Conservation (phyloP, 1,140 invertebrate genomes). For the Drosophila leontia region DNA sequence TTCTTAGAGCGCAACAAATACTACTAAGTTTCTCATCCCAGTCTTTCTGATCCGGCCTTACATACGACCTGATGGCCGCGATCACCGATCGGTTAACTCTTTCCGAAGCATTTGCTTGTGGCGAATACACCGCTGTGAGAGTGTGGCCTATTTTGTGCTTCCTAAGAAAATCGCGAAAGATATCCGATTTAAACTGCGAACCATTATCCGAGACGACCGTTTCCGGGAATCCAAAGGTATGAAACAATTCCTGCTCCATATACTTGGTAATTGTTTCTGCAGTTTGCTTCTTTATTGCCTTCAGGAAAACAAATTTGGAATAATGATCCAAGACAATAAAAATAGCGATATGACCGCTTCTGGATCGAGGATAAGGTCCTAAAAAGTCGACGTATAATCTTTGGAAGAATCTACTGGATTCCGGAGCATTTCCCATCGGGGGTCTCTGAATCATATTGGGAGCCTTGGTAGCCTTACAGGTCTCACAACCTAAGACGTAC, state of each 20-base stretch:
- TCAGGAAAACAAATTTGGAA: neutral
- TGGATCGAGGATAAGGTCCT: too few species aligned
- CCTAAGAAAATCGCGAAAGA: conserved; percentile 13
- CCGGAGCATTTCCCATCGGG: conserved; percentile 16
- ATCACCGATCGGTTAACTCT: neutral
- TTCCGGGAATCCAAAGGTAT: conserved; percentile 23
- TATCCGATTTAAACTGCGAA: conserved; percentile 12
- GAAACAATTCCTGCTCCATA: conserved; percentile 34
- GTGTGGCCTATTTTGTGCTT: conserved; percentile 7
- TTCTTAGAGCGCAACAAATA: neutral
- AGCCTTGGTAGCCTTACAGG: conserved; percentile 14
- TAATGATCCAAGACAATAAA: neutral
- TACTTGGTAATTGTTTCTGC: conserved; percentile 6
- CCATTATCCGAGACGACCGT: conserved; percentile 5
- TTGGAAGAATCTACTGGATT: conserved; percentile 8
- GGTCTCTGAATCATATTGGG: conserved; percentile 19
- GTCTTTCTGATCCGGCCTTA: neutral
- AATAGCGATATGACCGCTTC: too few species aligned
- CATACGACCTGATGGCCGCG: neutral
- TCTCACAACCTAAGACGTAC: conserved; percentile 6
- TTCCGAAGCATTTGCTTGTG: neutral
- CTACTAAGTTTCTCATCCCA: neutral
- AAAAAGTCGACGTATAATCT: too few species aligned
- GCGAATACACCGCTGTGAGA: neutral
- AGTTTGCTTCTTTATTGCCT: neutral